Base-by-base conservation (phyloP, 2,797 vertebrate genomes). In the Neoniphon sammara region DNA sequence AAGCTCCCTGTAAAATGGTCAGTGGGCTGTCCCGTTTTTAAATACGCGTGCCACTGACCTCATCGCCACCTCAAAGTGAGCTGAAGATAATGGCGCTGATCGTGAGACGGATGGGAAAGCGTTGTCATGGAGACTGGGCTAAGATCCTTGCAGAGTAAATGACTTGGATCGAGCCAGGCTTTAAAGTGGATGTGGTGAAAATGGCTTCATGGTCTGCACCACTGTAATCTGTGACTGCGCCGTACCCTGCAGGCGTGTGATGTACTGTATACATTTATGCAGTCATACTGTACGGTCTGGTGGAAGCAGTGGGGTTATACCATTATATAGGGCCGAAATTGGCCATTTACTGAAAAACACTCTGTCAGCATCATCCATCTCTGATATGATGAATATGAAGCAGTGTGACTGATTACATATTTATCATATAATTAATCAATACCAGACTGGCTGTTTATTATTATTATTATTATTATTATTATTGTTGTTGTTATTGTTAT, bases 81-180 rank as follows among this genome's bases (percentile, higher is more conserved):
- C 59, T 53, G 59, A 20, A 64, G 66, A 78, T 78, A 68, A 79
- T 55, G 62, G 53, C 70, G 75, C 67, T 47, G 77, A 84, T 78
- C 79, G 55, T 27, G 77, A 75, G 75, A 80, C 10, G 61, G 83
- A 89, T 79, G 71, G 73, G 69, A 73, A 74, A 73, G 83, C 17
- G 88, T 91, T 84, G 89, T 86, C 88, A 91, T 88, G 88, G 89
- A 84, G 84, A 91, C 89, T 25, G 65, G 75, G 63, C 70, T 1
- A 59, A 80, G 82, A 80, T 67, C 62, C 73, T 66, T 7, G 36
- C 73, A 31, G 75, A 83, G 73, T 50, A 80, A 87, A 85, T 70
- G 84, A 78, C 62, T 77, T 63, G 74, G 63, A 78, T 53, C 23
- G 39, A 84, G 72, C 53, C 54, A 10, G 61, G 73, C 46, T 85